Percentiles rank a stretch among this genome's conserved stretches.
Conservation (phyloP, 2,797 vertebrate species). For the Tragopan temminckii region DNA sequence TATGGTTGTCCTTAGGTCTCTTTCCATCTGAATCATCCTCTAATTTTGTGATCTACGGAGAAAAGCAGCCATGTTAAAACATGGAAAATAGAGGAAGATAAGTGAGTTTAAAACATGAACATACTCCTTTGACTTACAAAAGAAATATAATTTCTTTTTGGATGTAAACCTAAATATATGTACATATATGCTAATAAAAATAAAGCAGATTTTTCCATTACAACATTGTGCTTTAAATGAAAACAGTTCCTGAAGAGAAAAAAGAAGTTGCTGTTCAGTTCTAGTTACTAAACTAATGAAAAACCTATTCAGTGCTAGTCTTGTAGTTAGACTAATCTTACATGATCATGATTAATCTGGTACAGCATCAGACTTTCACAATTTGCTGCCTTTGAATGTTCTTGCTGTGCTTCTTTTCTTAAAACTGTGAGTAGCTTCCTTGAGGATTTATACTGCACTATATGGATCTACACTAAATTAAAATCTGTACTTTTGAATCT, state of each 20-base stretch:
- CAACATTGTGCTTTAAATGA: background rate
- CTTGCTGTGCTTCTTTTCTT: background rate
- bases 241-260: background rate
- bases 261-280: background rate
- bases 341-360: background rate
- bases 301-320: background rate
- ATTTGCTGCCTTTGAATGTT: background rate
- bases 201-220: background rate
- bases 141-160: background rate
- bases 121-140: fast-evolving
- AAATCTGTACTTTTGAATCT: background rate
- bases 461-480: background rate
- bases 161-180: background rate
- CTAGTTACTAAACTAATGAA: background rate
- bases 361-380: background rate
- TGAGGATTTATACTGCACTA: background rate
- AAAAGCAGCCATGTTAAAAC: background rate
- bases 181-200: background rate
- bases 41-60: background rate
- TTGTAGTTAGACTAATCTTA: background rate
- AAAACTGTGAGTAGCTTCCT: background rate
- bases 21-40: background rate
- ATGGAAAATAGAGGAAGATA: background rate
- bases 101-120: background rate
- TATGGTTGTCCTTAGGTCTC: background rate